Conservation (phyloP, 1,140 invertebrate genomes). For the Tetraneura akinire region DNA sequence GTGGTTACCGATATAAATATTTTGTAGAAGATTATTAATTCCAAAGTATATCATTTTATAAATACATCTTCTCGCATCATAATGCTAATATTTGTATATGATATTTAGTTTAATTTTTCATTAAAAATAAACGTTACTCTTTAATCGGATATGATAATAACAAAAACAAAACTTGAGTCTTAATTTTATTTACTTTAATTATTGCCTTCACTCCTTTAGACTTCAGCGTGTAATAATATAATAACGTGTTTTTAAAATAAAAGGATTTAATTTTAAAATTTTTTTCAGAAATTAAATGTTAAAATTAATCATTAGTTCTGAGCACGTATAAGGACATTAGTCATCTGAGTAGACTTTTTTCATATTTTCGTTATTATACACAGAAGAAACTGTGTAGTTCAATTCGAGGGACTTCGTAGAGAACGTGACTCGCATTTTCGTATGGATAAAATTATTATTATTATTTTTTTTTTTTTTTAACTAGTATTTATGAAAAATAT, state of each 20-base stretch:
- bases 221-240: not conserved
- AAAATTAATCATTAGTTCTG: conserved; percentile 19
- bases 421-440: conserved; percentile 45
- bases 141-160: too few relatives aligned
- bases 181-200: not conserved
- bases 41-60: too few relatives aligned
- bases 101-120: too few relatives aligned
- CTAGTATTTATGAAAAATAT: not conserved
- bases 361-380: conserved; percentile 40
- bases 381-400: conserved; percentile 33
- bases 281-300: conserved; percentile 11
- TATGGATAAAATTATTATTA: not conserved
- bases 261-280: not conserved
- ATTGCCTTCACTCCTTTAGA: not conserved
- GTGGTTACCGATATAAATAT: too few relatives aligned
- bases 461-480: not conserved
- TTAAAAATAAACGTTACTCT: too few relatives aligned
- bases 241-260: not conserved
- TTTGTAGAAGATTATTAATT: too few relatives aligned
- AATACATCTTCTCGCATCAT: too few relatives aligned
- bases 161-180: too few relatives aligned
- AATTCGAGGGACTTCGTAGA: not conserved
- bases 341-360: conserved; percentile 8
- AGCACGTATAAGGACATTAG: conserved; percentile 36
- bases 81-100: too few relatives aligned